A percentile compares a stretch with the other conserved stretches of the same genome.
phyloP scores from a whole-genome alignment of 2,888 invertebrate species.

The Lydus trimaculatus region DNA sequence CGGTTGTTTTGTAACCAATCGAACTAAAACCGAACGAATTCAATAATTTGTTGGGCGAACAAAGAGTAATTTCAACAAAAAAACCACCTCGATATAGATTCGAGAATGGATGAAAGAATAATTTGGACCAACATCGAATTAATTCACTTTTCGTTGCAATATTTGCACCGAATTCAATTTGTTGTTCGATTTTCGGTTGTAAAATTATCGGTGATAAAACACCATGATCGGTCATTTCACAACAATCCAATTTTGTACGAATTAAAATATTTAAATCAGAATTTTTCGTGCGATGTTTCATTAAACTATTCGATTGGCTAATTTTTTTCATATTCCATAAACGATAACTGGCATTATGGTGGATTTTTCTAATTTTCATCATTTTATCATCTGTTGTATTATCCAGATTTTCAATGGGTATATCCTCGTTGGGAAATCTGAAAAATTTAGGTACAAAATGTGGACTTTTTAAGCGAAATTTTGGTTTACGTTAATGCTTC shows the following conservation, averaged over 20 bases:
- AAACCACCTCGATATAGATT: constrained; percentile 50
- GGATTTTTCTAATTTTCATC: constrained; percentile 25
- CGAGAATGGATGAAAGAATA: constrained; percentile 53
- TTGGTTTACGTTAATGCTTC: constrained; percentile 45
- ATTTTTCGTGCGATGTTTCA: constrained; percentile 46
- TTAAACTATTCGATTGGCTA: constrained; percentile 40
- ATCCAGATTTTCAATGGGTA: constrained; percentile 19
- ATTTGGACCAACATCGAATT: constrained; percentile 49
- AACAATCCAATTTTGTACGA: constrained; percentile 51
- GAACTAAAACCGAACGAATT: constrained; percentile 44
- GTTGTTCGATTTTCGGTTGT: constrained; percentile 53
- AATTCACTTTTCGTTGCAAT: constrained; percentile 50
- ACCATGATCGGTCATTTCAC: constrained; percentile 39
- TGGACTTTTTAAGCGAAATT: no score
- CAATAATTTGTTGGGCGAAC: no score
- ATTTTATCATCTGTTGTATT: background rate
- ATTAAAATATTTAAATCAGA: constrained; percentile 51
- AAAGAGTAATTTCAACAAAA: no score
- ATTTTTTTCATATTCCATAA: constrained; percentile 51
- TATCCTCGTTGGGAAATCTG: constrained; percentile 28
- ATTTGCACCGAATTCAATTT: constrained; percentile 49
- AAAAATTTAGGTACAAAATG: no score
- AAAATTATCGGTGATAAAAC: constrained; percentile 45
- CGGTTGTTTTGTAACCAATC: constrained; percentile 38
- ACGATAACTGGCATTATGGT: constrained; percentile 52